Percentiles rank a stretch among this genome's conserved stretches.
Evolutionary conservation across 2,888 invertebrate genomes (phyloP).

Genomic region (Lissonota sp.): DNA sequence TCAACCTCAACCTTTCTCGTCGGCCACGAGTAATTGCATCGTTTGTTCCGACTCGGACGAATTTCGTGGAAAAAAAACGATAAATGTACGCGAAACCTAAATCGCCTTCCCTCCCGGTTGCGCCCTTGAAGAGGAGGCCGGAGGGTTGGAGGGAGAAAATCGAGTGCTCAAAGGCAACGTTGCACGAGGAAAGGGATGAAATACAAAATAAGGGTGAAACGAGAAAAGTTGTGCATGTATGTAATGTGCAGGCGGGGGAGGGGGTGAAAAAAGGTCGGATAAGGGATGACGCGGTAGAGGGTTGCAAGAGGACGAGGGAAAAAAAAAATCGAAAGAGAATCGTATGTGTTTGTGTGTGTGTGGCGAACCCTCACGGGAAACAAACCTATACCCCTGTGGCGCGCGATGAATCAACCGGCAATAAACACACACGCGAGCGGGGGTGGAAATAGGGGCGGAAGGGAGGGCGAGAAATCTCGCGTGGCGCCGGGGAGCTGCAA

Average conservation of each 20-base stretch:
- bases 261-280: not conserved
- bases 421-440: slow-evolving; percentile 59
- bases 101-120: not conserved
- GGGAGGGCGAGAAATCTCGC: slow-evolving; percentile 11
- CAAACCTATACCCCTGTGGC: slow-evolving; percentile 34
- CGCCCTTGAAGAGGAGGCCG: not conserved
- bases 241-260: slow-evolving; percentile 2
- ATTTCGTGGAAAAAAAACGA: slow-evolving; percentile 20
- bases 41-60: slow-evolving; percentile 32
- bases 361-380: slow-evolving; percentile 28
- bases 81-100: slow-evolving; percentile 3
- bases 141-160: not conserved
- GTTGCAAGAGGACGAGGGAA: slow-evolving; percentile 17
- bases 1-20: not conserved
- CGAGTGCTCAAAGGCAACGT: slow-evolving; percentile 30
- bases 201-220: slow-evolving; percentile 31
- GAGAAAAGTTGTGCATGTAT: not conserved
- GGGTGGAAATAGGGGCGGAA: not conserved
- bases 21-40: slow-evolving; percentile 37
- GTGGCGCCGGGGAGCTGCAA: slow-evolving; percentile 63
- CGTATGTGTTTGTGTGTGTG: not conserved
- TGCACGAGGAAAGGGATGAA: slow-evolving; percentile 20
- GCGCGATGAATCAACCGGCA: slow-evolving; percentile 67
- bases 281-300: not conserved
- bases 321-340: not conserved